phyloP scores from a whole-genome alignment of 30 jellyfish, hydroid and myxozoan genomes.

The Hydractinia echinata region DNA sequence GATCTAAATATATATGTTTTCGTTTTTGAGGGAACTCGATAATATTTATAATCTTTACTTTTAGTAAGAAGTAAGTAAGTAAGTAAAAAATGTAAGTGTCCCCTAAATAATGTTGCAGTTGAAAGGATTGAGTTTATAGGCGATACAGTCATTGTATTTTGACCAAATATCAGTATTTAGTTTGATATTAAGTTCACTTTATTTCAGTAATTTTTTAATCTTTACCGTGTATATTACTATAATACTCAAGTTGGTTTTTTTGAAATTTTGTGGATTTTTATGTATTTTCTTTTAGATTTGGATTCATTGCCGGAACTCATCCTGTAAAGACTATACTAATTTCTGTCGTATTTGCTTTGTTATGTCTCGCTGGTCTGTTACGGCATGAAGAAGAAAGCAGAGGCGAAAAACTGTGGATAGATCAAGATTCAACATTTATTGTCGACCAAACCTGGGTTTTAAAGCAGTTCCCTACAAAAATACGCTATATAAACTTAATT shows the following conservation, averaged over 20 bases:
- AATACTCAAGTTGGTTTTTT: not conserved
- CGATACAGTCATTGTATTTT: not conserved
- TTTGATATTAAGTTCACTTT: not conserved
- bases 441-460: conserved; percentile 32
- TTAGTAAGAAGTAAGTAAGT: too few relatives aligned
- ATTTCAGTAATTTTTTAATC: not conserved
- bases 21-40: too few relatives aligned
- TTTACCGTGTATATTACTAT: not conserved
- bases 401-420: conserved; percentile 77
- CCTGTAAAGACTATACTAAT: conserved; percentile 52
- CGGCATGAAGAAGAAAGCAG: conserved; percentile 61
- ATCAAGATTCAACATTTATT: conserved; percentile 60
- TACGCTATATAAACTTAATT: conserved; percentile 35
- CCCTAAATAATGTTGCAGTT: too few relatives aligned
- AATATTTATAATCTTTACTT: too few relatives aligned
- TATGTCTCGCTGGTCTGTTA: conserved; percentile 62
- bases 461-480: conserved; percentile 46
- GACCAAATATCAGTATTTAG: not conserved
- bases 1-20: too few relatives aligned
- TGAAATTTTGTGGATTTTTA: not conserved
- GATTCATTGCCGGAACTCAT: conserved; percentile 40
- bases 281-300: conserved; percentile 30
- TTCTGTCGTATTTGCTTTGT: conserved; percentile 40
- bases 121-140: too few relatives aligned
- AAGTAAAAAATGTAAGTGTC: too few relatives aligned